These are phyloP conservation scores for Aphelinus atriplicis DNA, from an alignment of 1,140 invertebrate species.

Conservation along the genomic window DNA sequence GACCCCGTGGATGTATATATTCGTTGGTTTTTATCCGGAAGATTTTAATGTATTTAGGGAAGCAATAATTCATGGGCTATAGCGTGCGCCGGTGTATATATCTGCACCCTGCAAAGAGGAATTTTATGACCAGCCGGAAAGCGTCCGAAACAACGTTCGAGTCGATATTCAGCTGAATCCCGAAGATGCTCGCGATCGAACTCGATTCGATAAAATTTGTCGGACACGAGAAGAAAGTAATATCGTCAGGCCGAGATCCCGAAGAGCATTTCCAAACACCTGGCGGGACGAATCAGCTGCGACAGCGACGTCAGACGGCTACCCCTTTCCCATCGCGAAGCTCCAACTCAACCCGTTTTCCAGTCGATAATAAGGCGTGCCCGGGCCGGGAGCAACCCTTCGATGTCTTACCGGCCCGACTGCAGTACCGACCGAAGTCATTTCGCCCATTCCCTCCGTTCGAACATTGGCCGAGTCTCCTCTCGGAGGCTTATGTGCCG, in stretches of 20 bases:
- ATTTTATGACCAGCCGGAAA: too few relatives aligned
- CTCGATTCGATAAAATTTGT: too few relatives aligned
- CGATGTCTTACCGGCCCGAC: conserved; percentile 50
- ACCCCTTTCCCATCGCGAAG: conserved; percentile 52
- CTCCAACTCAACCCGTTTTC: conserved; percentile 40
- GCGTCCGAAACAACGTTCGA: too few relatives aligned
- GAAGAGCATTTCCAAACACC: background rate
- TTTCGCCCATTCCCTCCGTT: conserved; percentile 18
- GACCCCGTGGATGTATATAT: background rate
- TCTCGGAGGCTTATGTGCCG: background rate
- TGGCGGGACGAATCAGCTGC: background rate
- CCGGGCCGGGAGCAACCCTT: conserved; percentile 42
- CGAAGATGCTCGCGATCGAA: too few relatives aligned
- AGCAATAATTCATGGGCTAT: background rate
- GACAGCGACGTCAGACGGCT: conserved; percentile 35
- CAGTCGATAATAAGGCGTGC: conserved; percentile 62
- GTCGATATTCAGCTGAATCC: too few relatives aligned
- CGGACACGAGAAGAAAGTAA: too few relatives aligned
- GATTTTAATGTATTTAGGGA: background rate
- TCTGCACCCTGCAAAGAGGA: background rate
- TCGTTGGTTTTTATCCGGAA: background rate
- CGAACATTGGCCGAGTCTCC: too few relatives aligned
- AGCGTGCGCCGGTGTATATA: background rate
- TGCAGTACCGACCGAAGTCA: conserved; percentile 59
- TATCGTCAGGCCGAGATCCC: too few relatives aligned